These are phyloP conservation scores for Sinocyclocheilus anshuiensis DNA, from an alignment of 2,113 vertebrate genomes.

Conservation along the genomic window DNA sequence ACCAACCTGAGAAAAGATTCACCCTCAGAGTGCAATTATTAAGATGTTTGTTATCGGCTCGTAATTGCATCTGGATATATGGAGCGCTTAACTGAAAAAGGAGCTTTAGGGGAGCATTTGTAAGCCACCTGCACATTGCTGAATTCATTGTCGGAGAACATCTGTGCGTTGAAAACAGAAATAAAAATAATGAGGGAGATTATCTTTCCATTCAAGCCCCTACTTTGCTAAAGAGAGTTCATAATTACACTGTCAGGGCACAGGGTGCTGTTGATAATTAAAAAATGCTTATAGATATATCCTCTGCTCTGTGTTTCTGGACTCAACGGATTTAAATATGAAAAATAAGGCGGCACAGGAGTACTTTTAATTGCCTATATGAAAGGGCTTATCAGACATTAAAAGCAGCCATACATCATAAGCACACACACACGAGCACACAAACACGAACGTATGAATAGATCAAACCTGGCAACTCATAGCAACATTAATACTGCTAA, in stretches of 20 bases:
- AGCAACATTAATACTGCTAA: conserved; percentile 48
- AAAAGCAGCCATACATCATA: not conserved
- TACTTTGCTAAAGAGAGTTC: conserved; percentile 28
- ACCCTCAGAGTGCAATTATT: conserved; percentile 5
- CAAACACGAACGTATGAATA: conserved; percentile 12
- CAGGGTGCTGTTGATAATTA: not conserved
- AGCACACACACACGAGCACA: not conserved
- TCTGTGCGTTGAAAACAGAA: conserved; percentile 36
- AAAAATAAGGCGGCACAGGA: conserved; percentile 4
- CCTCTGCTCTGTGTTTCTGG: not conserved
- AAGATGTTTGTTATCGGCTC: conserved; percentile 21
- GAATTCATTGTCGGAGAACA: conserved; percentile 36
- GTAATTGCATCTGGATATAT: conserved; percentile 29
- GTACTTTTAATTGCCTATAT: conserved; percentile 12
- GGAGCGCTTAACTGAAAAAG: conserved; percentile 33
- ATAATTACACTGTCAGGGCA: conserved; percentile 27
- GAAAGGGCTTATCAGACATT: conserved; percentile 7
- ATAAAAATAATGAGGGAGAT: conserved; percentile 37
- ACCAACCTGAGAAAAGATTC: not conserved
- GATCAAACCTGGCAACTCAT: conserved; percentile 13
- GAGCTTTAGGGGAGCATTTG: conserved; percentile 26
- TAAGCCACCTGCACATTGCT: conserved; percentile 33
- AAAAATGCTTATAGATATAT: conserved; percentile 21
- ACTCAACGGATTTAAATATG: conserved; percentile 2
- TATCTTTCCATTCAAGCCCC: conserved; percentile 29